These are phyloP conservation scores for Melanerpes formicivorus DNA, from an alignment of 2,113 vertebrate species.

Conservation along the genomic window DNA sequence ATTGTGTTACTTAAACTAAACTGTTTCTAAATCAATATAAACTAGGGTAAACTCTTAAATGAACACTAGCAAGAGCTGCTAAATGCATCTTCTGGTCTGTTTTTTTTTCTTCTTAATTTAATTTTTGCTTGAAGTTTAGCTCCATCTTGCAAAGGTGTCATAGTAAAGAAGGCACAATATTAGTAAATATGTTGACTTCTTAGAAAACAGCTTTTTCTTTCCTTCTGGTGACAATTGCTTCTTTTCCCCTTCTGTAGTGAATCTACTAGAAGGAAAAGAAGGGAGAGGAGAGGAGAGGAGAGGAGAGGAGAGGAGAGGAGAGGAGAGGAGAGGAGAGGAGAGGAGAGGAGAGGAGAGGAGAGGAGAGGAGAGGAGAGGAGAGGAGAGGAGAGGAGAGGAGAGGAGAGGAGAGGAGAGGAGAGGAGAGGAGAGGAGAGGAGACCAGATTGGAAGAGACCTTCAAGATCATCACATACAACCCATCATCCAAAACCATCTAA, in stretches of 20 bases:
- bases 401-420: too few relatives aligned
- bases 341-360: too few relatives aligned
- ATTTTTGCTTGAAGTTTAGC: not conserved
- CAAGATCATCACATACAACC: too few relatives aligned
- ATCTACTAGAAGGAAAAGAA: not conserved
- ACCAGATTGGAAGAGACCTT: too few relatives aligned
- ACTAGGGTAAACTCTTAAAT: not conserved
- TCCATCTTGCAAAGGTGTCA: not conserved
- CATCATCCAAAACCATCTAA: too few relatives aligned
- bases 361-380: too few relatives aligned
- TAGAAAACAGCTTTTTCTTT: not conserved
- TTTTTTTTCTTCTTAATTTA: not conserved
- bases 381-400: too few relatives aligned
- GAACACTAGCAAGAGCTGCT: not conserved
- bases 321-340: too few relatives aligned
- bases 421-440: too few relatives aligned
- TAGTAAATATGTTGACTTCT: not conserved
- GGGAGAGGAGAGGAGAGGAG: too few relatives aligned
- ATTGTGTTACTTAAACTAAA: not conserved
- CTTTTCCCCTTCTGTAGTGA: not conserved
- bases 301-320: too few relatives aligned
- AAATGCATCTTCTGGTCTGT: not conserved
- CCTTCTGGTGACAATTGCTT: not conserved
- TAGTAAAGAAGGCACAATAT: not conserved
- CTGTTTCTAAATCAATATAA: constrained; percentile 11